phyloP scores from a whole-genome alignment of 2,888 invertebrate species.

The Drymonia ruficornis region DNA sequence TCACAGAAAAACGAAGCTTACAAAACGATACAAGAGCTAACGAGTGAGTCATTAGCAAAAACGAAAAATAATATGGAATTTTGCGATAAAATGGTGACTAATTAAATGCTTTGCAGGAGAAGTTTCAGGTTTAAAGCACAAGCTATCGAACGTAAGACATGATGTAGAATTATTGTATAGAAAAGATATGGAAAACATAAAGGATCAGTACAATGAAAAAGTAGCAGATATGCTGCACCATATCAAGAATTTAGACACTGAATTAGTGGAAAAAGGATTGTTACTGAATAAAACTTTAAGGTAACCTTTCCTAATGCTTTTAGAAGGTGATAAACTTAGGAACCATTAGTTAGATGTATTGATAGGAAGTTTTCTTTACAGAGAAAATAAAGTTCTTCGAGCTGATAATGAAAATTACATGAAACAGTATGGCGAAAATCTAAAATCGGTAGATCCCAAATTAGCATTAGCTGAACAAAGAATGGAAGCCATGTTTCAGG shows the following conservation, averaged over 20 bases:
- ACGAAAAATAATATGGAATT: slow-evolving; percentile 4
- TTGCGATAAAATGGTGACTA: neutral
- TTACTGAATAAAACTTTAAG: slow-evolving; percentile 79
- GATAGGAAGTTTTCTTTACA: slow-evolving; percentile 45
- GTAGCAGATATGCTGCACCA: slow-evolving; percentile 83
- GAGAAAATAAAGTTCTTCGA: slow-evolving; percentile 83
- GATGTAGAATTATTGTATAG: slow-evolving; percentile 84
- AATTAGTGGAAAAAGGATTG: slow-evolving; percentile 83
- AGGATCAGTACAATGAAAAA: slow-evolving; percentile 84
- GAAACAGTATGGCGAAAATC: slow-evolving; percentile 62
- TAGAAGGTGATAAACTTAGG: neutral
- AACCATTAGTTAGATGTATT: too few relatives aligned
- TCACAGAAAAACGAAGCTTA: slow-evolving; percentile 67
- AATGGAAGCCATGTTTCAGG: slow-evolving; percentile 84
- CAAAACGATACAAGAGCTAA: slow-evolving; percentile 58
- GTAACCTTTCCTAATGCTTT: slow-evolving; percentile 39
- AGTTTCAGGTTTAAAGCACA: slow-evolving; percentile 77
- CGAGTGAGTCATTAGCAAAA: slow-evolving; percentile 45
- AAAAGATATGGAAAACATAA: slow-evolving; percentile 84
- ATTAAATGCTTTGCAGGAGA: slow-evolving; percentile 75
- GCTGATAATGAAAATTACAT: slow-evolving; percentile 73
- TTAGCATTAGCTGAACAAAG: slow-evolving; percentile 81
- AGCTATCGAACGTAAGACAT: slow-evolving; percentile 79
- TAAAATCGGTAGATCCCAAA: slow-evolving; percentile 63
- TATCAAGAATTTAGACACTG: slow-evolving; percentile 82